Conservation (phyloP, 2,888 invertebrate species). For the Physocephala rufipes region DNA sequence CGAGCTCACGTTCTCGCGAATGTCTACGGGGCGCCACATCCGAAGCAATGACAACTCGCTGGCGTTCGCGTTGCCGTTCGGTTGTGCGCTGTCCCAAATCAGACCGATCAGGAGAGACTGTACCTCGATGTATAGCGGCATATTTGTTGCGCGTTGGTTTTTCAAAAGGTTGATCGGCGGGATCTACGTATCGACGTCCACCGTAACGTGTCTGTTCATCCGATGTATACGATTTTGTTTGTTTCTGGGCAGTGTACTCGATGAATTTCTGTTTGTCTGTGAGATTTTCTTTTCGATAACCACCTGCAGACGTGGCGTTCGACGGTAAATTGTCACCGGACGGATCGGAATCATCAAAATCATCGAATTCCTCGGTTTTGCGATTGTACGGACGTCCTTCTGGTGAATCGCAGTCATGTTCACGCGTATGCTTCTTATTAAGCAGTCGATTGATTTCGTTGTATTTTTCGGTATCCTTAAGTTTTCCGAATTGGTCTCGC, state of each 20-base stretch:
- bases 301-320: slow-evolving; percentile 40
- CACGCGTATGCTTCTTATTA: slow-evolving; percentile 58
- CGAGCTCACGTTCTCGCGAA: slow-evolving; percentile 44
- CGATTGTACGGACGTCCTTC: slow-evolving; percentile 46
- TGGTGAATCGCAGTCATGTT: slow-evolving; percentile 46
- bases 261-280: slow-evolving; percentile 65
- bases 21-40: slow-evolving; percentile 14
- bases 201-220: slow-evolving; percentile 60
- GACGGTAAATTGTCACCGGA: slow-evolving; percentile 48
- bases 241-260: slow-evolving; percentile 59
- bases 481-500: slow-evolving; percentile 47
- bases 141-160: slow-evolving; percentile 56
- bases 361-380: slow-evolving; percentile 49
- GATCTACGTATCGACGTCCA: slow-evolving; percentile 61
- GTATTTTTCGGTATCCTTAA: slow-evolving; percentile 59
- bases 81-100: slow-evolving; percentile 44
- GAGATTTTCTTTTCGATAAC: slow-evolving; percentile 62
- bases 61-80: slow-evolving; percentile 46
- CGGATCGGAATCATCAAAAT: slow-evolving; percentile 59
- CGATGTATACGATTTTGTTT: slow-evolving; percentile 54
- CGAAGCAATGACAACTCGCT: slow-evolving; percentile 31
- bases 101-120: slow-evolving; percentile 47
- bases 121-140: slow-evolving; percentile 53
- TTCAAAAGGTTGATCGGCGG: slow-evolving; percentile 60
- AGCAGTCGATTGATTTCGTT: slow-evolving; percentile 61